phyloP scores from a whole-genome alignment of 2,113 vertebrate species.

The Psettodes erumei region DNA sequence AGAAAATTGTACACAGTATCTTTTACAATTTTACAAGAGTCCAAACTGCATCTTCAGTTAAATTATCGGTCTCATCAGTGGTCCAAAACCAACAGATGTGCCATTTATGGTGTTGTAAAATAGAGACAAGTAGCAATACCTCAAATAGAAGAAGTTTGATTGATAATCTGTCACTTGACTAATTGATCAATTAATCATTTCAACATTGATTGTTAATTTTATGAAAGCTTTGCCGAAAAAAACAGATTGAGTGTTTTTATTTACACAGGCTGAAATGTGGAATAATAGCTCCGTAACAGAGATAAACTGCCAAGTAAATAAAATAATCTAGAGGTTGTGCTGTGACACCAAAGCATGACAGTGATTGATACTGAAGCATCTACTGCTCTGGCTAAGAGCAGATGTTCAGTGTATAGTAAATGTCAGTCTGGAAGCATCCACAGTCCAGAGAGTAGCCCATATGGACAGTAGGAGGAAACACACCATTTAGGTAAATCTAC shows the following conservation, averaged over 20 bases:
- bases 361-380: background rate
- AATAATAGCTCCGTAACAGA: background rate
- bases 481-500: conserved; percentile 76
- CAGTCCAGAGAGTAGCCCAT: conserved; percentile 56
- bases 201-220: background rate
- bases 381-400: conserved; percentile 20
- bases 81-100: background rate
- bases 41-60: background rate
- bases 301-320: background rate
- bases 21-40: background rate
- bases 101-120: background rate
- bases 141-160: background rate
- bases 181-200: background rate
- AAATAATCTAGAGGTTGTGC: background rate
- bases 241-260: background rate
- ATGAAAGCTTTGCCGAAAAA: background rate
- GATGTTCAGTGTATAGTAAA: conserved; percentile 31
- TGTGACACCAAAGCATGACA: background rate
- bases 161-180: background rate
- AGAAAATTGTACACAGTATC: background rate
- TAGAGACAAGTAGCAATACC: background rate
- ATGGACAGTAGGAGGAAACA: conserved; percentile 60
- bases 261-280: background rate
- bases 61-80: background rate
- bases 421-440: conserved; percentile 20